Percentiles rank a stretch among this genome's conserved stretches.
phyloP scores from a whole-genome alignment of 1,140 invertebrate genomes.

The Periplaneta americana region DNA sequence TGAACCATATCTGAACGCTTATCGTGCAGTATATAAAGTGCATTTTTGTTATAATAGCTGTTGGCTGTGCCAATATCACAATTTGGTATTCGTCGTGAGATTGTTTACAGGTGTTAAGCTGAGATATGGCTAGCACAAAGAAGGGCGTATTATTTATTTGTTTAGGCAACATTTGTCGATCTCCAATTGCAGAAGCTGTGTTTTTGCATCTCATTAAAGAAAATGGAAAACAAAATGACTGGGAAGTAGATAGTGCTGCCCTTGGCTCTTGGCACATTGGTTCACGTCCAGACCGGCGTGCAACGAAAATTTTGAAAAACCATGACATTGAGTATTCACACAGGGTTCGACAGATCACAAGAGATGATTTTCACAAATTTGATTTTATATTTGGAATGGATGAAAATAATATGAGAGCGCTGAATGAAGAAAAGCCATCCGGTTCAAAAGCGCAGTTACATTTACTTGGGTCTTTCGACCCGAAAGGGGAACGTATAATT shows the following conservation, averaged over 20 bases:
- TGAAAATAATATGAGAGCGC: slow-evolving; percentile 66
- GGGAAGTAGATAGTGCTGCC: slow-evolving; percentile 86
- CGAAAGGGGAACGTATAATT: slow-evolving; percentile 70
- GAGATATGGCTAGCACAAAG: neutral
- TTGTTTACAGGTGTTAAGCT: too few relatives aligned
- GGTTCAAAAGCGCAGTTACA: slow-evolving; percentile 62
- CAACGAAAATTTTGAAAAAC: slow-evolving; percentile 61
- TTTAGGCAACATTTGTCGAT: slow-evolving; percentile 89
- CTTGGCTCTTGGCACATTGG: slow-evolving; percentile 81
- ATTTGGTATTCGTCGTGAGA: too few relatives aligned
- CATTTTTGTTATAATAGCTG: too few relatives aligned
- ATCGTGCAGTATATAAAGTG: too few relatives aligned
- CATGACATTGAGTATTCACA: slow-evolving; percentile 69
- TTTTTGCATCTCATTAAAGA: slow-evolving; percentile 68
- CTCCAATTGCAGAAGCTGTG: slow-evolving; percentile 89
- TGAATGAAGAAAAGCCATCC: slow-evolving; percentile 55
- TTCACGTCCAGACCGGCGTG: slow-evolving; percentile 69
- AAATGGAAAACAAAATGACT: slow-evolving; percentile 51
- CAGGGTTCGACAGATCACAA: slow-evolving; percentile 62
- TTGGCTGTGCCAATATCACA: too few relatives aligned
- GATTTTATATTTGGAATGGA: slow-evolving; percentile 93
- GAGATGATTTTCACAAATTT: slow-evolving; percentile 68
- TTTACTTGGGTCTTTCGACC: slow-evolving; percentile 76
- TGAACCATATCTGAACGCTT: too few relatives aligned
- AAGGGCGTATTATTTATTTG: slow-evolving; percentile 23